A percentile compares a stretch with the other conserved stretches of the same genome.
phyloP scores from a whole-genome alignment of 1,140 invertebrate species.

The Saxidomus purpurata region DNA sequence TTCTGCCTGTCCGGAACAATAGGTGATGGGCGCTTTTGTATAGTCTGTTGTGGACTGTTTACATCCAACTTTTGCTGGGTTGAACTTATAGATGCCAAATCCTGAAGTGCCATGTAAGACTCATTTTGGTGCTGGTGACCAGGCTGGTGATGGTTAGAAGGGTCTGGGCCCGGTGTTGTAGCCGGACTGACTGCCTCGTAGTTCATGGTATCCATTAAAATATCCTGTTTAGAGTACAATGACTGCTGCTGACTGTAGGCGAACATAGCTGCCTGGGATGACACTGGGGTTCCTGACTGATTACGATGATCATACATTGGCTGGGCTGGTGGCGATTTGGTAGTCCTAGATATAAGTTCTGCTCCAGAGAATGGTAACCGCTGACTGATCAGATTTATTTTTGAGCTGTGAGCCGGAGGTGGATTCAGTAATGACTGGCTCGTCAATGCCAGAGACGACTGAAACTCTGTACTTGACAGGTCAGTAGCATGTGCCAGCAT shows the following conservation, averaged over 20 bases:
- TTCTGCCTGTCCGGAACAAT: slow-evolving; percentile 37
- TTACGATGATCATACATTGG: slow-evolving; percentile 53
- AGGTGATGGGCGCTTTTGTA: slow-evolving; percentile 48
- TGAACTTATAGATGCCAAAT: slow-evolving; percentile 73
- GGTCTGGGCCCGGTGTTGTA: slow-evolving; percentile 67
- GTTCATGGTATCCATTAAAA: slow-evolving; percentile 70
- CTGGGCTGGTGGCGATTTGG: slow-evolving; percentile 51
- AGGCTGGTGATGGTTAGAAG: slow-evolving; percentile 45
- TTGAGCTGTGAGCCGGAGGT: slow-evolving; percentile 81
- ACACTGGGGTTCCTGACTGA: slow-evolving; percentile 59
- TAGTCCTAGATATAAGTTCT: slow-evolving; percentile 41
- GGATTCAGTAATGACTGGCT: slow-evolving; percentile 64
- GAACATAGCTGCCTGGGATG: slow-evolving; percentile 48
- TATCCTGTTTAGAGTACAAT: slow-evolving; percentile 67
- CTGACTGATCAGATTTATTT: slow-evolving; percentile 46
- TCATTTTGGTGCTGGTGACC: slow-evolving; percentile 70
- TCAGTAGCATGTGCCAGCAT: slow-evolving; percentile 24
- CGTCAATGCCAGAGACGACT: slow-evolving; percentile 26
- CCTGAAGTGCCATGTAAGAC: slow-evolving; percentile 72
- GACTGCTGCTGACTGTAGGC: slow-evolving; percentile 53
- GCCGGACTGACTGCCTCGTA: slow-evolving; percentile 84
- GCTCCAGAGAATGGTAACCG: slow-evolving; percentile 65
- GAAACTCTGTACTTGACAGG: slow-evolving; percentile 34
- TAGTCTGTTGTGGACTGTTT: slow-evolving; percentile 33
- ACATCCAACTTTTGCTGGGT: slow-evolving; percentile 65